Conservation (phyloP, 2,888 invertebrate species). For the Mesorhabditis sp. region DNA sequence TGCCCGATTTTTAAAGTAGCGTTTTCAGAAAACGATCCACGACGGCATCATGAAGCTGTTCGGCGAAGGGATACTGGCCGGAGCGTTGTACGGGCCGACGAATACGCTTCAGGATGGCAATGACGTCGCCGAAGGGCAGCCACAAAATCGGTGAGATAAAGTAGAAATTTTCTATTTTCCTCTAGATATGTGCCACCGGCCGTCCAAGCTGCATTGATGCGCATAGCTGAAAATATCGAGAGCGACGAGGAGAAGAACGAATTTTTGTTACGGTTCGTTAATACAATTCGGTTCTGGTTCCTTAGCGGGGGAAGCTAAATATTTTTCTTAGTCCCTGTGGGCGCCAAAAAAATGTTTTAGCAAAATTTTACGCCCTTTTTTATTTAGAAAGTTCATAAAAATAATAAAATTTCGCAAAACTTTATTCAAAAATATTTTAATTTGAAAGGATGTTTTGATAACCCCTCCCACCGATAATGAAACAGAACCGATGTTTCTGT, state of each 20-base stretch:
- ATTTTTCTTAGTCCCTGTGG: neutral
- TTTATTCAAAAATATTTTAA: no score
- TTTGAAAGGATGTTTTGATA: no score
- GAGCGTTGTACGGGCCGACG: neutral
- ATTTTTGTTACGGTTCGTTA: slow-evolving; percentile 36
- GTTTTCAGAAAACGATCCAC: slow-evolving; percentile 68
- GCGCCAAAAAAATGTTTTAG: neutral
- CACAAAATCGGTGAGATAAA: neutral
- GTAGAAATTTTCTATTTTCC: neutral
- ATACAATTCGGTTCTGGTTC: neutral
- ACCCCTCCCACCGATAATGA: no score
- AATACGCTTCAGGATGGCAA: neutral
- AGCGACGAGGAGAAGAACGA: slow-evolving; percentile 68
- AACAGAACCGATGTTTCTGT: no score
- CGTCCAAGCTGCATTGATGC: slow-evolving; percentile 91
- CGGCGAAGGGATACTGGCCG: slow-evolving; percentile 20
- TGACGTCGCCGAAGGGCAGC: neutral
- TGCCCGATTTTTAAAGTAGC: neutral
- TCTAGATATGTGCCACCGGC: slow-evolving; percentile 81
- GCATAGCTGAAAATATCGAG: slow-evolving; percentile 88
- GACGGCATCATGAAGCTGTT: slow-evolving; percentile 98
- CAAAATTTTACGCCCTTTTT: no score
- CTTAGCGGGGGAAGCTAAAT: neutral
- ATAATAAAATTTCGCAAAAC: no score
- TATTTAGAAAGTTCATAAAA: no score